phyloP scores from a whole-genome alignment of 2,888 invertebrate genomes.

The Drosophila aldrichi region DNA sequence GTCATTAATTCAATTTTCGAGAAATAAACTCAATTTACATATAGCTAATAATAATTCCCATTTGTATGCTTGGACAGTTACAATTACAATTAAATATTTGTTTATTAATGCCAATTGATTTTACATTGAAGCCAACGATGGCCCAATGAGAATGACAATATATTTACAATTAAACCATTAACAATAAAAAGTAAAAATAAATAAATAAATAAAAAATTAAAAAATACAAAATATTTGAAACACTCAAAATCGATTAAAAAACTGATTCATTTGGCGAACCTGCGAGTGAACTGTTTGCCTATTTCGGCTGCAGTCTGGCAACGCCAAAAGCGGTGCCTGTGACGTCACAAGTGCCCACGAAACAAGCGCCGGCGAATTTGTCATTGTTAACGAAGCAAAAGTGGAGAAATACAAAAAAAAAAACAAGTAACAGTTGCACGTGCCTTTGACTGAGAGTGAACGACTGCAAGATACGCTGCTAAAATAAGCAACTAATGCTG shows the following conservation, averaged over 20 bases:
- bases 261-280: neutral
- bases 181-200: too few relatives aligned
- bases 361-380: neutral
- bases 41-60: neutral
- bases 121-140: neutral
- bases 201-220: too few relatives aligned
- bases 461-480: neutral
- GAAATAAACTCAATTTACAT: neutral
- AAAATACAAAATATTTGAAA: neutral
- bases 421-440: neutral
- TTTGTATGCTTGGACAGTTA: neutral
- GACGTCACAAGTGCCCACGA: neutral
- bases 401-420: too few relatives aligned
- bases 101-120: neutral
- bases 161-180: too few relatives aligned
- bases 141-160: too few relatives aligned
- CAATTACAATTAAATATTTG: too few relatives aligned
- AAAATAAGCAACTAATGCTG: too few relatives aligned
- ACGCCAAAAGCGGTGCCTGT: neutral
- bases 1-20: neutral
- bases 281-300: neutral
- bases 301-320: neutral
- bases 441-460: neutral
- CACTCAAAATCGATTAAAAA: neutral
- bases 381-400: slow-evolving; percentile 3